phyloP scores from a whole-genome alignment of 2,113 vertebrate genomes.

The Philantomba maxwellii region DNA sequence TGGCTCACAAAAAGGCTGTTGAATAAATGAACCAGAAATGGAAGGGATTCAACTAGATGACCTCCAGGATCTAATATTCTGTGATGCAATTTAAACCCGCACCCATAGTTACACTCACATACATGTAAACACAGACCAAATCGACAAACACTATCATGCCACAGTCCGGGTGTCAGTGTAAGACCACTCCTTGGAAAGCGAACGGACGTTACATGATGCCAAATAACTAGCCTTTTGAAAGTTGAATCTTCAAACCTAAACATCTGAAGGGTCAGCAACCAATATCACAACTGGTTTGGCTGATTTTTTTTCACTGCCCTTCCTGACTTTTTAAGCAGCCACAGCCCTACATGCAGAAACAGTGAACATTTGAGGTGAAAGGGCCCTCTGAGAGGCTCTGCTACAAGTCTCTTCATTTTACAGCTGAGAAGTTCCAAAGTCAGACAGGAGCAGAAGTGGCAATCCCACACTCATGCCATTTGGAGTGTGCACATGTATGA shows the following conservation, averaged over 20 bases:
- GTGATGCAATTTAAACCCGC: background rate
- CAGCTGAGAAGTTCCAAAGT: slow-evolving; percentile 36
- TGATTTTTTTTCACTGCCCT: slow-evolving; percentile 16
- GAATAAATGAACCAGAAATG: slow-evolving; percentile 46
- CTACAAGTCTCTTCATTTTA: slow-evolving; percentile 31
- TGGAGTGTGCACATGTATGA: background rate
- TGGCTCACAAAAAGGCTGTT: slow-evolving; percentile 16
- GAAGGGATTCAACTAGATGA: slow-evolving; percentile 27
- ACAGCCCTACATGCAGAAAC: slow-evolving; percentile 4
- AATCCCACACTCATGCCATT: background rate
- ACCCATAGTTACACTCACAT: background rate
- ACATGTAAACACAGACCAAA: slow-evolving; percentile 12
- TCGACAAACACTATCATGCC: background rate
- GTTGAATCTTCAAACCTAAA: slow-evolving; percentile 56
- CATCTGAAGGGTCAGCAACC: slow-evolving; percentile 44
- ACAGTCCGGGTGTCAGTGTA: background rate
- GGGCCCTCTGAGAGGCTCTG: slow-evolving; percentile 8
- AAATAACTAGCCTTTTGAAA: slow-evolving; percentile 52
- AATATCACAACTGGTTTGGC: slow-evolving; percentile 46
- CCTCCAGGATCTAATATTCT: slow-evolving; percentile 28
- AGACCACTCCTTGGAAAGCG: slow-evolving; percentile 22
- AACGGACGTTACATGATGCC: slow-evolving; percentile 41
- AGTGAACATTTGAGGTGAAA: background rate
- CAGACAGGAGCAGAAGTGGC: background rate
- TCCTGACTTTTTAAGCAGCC: slow-evolving; percentile 39